Conservation (phyloP, 2,888 invertebrate genomes). For the Epirrhoe alternata region DNA sequence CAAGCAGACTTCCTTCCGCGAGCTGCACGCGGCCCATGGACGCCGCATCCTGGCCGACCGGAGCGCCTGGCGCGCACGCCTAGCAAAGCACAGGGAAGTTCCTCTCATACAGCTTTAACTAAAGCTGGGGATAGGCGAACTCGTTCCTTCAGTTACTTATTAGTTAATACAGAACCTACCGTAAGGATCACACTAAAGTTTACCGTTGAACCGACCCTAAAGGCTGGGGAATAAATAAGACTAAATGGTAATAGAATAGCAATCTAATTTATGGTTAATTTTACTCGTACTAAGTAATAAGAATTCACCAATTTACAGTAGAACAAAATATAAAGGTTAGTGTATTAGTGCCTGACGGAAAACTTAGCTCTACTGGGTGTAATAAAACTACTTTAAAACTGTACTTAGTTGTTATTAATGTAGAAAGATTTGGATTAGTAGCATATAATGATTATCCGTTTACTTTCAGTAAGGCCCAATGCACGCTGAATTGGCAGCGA, state of each 20-base stretch:
- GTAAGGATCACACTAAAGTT: too few species aligned
- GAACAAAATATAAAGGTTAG: neutral
- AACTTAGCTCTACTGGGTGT: neutral
- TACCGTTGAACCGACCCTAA: too few species aligned
- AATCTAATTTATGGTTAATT: too few species aligned
- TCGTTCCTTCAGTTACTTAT: too few species aligned
- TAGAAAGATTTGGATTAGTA: neutral
- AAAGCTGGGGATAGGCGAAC: neutral
- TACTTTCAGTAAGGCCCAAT: too few species aligned
- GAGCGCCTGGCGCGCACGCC: constrained; percentile 87
- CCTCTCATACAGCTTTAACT: constrained; percentile 72
- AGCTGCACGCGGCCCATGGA: constrained; percentile 89
- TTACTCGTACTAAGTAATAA: too few species aligned
- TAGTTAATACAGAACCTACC: too few species aligned
- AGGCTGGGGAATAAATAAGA: too few species aligned
- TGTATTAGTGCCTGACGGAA: neutral
- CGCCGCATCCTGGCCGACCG: constrained; percentile 88
- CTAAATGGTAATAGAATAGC: too few species aligned
- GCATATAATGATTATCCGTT: too few species aligned
- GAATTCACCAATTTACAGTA: neutral
- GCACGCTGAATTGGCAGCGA: too few species aligned
- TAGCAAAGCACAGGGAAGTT: constrained; percentile 61
- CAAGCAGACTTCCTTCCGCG: constrained; percentile 87
- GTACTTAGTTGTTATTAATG: neutral
- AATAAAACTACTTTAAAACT: neutral